A percentile compares a stretch with the other conserved stretches of the same genome.
Conservation (phyloP, 2,797 vertebrate species). For the Coregonus ussuriensis region DNA sequence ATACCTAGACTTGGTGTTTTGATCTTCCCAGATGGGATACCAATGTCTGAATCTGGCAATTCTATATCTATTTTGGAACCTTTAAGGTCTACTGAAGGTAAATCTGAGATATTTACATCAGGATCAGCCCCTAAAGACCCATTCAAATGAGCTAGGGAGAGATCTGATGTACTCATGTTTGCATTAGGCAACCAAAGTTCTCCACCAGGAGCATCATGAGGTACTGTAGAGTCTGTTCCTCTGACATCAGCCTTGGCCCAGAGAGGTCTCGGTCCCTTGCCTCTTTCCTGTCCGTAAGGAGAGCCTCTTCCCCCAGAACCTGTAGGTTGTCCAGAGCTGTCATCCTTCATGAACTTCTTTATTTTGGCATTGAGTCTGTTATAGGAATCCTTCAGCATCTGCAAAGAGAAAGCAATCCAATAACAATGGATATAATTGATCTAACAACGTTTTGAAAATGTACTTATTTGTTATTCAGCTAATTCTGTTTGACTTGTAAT, state of each 20-base stretch:
- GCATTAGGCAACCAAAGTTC: constrained; percentile 31
- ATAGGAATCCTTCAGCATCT: constrained; percentile 78
- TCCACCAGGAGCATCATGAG: constrained; percentile 36
- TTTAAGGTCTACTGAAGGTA: constrained; percentile 23
- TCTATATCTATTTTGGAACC: constrained; percentile 5
- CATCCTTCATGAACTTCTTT: constrained; percentile 70
- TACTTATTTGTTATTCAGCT: background rate
- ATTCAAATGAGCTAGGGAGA: background rate
- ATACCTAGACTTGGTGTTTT: constrained; percentile 18
- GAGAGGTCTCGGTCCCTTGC: constrained; percentile 23
- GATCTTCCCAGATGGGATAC: constrained; percentile 17
- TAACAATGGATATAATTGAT: background rate
- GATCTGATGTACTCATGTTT: constrained; percentile 20
- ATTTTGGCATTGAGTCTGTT: constrained; percentile 76
- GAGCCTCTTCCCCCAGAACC: constrained; percentile 6
- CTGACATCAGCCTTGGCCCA: constrained; percentile 35
- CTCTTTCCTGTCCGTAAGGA: constrained; percentile 5
- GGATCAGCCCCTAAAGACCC: background rate
- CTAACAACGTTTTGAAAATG: background rate
- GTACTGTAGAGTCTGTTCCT: constrained; percentile 28
- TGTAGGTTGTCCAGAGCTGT: constrained; percentile 10
- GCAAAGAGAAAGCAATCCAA: background rate
- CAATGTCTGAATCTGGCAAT: background rate
- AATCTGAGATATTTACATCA: constrained; percentile 24
- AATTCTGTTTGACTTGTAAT: background rate